phyloP scores from a whole-genome alignment of 2,888 invertebrate species.

The Caenorhabditis sp. region DNA sequence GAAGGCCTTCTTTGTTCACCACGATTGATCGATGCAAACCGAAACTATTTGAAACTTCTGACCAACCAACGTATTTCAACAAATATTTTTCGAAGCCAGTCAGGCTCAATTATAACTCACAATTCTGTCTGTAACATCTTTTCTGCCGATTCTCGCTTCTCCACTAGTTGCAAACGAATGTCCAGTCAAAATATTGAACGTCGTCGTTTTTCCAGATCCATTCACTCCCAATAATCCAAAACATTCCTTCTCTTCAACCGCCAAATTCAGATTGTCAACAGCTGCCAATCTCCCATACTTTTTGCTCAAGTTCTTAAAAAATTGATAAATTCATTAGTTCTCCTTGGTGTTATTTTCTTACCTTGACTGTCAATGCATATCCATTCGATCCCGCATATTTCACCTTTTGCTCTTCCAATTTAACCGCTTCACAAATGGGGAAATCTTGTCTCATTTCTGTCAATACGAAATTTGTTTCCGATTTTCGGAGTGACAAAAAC shows the following conservation, averaged over 20 bases:
- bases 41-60: too few species aligned
- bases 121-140: slow-evolving; percentile 39
- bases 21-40: too few species aligned
- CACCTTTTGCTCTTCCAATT: slow-evolving; percentile 19
- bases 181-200: slow-evolving; percentile 68
- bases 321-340: too few species aligned
- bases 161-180: slow-evolving; percentile 45
- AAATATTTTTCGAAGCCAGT: too few species aligned
- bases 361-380: slow-evolving; percentile 23
- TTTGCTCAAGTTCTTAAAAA: slow-evolving; percentile 41
- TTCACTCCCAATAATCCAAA: slow-evolving; percentile 67
- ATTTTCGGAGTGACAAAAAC: slow-evolving; percentile 25
- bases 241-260: slow-evolving; percentile 61
- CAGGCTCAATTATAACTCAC: slow-evolving; percentile 6
- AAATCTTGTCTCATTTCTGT: slow-evolving; percentile 21
- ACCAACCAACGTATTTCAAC: too few species aligned
- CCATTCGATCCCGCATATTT: slow-evolving; percentile 3
- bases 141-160: slow-evolving; percentile 35
- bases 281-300: slow-evolving; percentile 36
- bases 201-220: slow-evolving; percentile 69
- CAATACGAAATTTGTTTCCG: slow-evolving; percentile 17
- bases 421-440: slow-evolving; percentile 19
- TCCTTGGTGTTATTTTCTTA: too few species aligned
- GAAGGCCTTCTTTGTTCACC: too few species aligned
- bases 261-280: slow-evolving; percentile 56